These are phyloP conservation scores for Bursaphelenchus okinawaensis DNA, from an alignment of 2,888 invertebrate genomes.

Conservation along the genomic window DNA sequence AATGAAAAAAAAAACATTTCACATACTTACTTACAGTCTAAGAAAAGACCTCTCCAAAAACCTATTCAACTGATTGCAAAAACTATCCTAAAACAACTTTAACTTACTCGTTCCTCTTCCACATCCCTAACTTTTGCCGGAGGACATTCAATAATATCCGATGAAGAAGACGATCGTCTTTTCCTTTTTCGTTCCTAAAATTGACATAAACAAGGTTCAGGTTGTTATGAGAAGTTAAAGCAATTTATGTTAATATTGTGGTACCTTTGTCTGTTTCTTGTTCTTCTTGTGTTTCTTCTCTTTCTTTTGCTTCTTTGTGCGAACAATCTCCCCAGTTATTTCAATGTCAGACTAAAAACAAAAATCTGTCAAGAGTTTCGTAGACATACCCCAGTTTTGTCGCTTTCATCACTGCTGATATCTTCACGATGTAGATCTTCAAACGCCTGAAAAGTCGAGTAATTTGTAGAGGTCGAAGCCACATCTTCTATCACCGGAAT, in stretches of 20 bases:
- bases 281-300: slow-evolving; percentile 8
- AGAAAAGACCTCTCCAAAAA: too few species aligned
- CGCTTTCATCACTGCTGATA: too few species aligned
- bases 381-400: neutral
- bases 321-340: neutral
- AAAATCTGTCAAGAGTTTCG: neutral
- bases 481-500: neutral
- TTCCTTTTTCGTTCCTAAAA: neutral
- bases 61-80: too few species aligned
- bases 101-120: neutral
- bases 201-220: neutral
- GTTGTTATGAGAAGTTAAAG: too few species aligned
- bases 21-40: too few species aligned
- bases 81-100: neutral
- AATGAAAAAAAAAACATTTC: neutral
- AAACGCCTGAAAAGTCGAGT: neutral
- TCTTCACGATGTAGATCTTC: neutral
- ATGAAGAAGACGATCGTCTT: slow-evolving; percentile 3
- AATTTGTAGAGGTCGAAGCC: neutral
- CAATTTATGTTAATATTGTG: too few species aligned
- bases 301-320: neutral
- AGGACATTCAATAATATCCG: neutral
- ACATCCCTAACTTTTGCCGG: too few species aligned
- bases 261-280: slow-evolving; percentile 1
- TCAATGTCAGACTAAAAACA: neutral